Evolutionary conservation across 2,888 invertebrate genomes (phyloP).

Genomic region (Acanthacorydalis orientalis): DNA sequence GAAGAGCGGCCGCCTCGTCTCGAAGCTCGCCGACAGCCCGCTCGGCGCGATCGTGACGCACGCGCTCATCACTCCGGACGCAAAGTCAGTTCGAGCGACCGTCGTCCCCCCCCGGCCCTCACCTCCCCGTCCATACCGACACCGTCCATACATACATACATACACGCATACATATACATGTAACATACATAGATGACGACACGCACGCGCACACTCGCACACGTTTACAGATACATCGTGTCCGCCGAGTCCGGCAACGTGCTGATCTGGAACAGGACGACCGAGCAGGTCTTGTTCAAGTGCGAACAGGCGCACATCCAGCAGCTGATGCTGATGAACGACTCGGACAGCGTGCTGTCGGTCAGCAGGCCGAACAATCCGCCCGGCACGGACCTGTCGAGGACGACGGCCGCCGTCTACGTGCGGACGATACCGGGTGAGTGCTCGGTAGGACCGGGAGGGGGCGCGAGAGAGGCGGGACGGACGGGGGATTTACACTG

Average conservation of each 20-base stretch:
- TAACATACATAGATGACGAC: too few relatives aligned
- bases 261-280: constrained; percentile 69
- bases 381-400: constrained; percentile 44
- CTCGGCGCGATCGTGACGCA: constrained; percentile 89
- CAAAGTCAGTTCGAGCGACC: too few relatives aligned
- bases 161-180: background rate
- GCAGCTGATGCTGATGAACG: constrained; percentile 57
- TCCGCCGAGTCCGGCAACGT: constrained; percentile 87
- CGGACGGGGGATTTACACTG: too few relatives aligned
- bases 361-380: constrained; percentile 51
- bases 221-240: constrained; percentile 44
- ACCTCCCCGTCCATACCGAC: too few relatives aligned
- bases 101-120: too few relatives aligned
- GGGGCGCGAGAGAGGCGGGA: too few relatives aligned
- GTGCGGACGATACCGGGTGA: constrained; percentile 58
- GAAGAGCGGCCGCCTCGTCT: constrained; percentile 63
- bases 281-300: constrained; percentile 60
- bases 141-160: background rate
- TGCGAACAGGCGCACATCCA: constrained; percentile 68
- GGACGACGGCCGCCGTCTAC: constrained; percentile 46
- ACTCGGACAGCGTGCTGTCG: constrained; percentile 55
- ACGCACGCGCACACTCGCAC: background rate
- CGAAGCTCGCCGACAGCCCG: constrained; percentile 79
- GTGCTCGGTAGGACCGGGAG: too few relatives aligned
- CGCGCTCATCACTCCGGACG: constrained; percentile 73